Evolutionary conservation across 2,888 invertebrate genomes (phyloP).

Genomic region (Lasioglossum marginatum): DNA sequence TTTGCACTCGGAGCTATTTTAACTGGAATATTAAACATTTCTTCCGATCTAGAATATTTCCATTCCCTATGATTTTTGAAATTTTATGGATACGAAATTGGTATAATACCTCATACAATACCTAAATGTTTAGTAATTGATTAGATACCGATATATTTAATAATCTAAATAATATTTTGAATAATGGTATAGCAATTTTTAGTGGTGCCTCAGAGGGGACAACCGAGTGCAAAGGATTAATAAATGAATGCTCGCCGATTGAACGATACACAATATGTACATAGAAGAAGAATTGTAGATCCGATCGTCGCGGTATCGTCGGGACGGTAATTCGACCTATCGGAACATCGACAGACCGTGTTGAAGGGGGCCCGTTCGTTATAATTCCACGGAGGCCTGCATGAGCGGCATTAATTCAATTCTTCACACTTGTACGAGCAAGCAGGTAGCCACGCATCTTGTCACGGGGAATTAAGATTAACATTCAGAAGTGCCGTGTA

Average conservation of each 20-base stretch:
- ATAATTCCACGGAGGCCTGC: slow-evolving; percentile 58
- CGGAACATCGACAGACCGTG: slow-evolving; percentile 26
- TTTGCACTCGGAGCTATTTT: no score
- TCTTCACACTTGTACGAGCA: slow-evolving; percentile 68
- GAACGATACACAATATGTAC: not conserved
- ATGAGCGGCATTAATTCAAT: slow-evolving; percentile 68
- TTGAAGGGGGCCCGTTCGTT: slow-evolving; percentile 38
- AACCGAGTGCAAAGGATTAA: no score
- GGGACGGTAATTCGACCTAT: slow-evolving; percentile 8
- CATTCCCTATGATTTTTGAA: no score
- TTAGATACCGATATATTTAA: no score
- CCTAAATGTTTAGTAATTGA: no score
- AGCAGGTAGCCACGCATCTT: slow-evolving; percentile 70
- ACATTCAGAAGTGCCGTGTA: slow-evolving; percentile 70
- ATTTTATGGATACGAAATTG: no score
- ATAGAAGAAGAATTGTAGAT: not conserved
- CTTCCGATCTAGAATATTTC: no score
- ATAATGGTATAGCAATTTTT: no score
- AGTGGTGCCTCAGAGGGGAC: no score
- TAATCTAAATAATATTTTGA: no score
- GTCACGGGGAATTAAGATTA: slow-evolving; percentile 74
- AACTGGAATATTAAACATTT: no score
- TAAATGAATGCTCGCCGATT: not conserved
- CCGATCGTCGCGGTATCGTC: not conserved
- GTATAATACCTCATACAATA: no score